Conservation (phyloP, 2,113 vertebrate species). For the Motacilla tschutschensis region DNA sequence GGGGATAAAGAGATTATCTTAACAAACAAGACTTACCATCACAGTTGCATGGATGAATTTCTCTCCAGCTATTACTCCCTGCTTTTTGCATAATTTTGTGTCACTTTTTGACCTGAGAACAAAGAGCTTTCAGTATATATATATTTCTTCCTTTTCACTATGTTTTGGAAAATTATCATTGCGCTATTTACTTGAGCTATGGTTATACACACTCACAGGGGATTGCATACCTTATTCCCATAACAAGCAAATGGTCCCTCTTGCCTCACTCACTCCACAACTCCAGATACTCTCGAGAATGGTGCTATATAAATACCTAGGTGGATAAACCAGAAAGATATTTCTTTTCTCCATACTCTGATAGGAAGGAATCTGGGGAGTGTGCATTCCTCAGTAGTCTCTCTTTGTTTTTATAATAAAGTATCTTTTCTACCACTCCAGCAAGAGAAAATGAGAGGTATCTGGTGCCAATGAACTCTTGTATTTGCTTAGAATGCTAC, state of each 20-base stretch:
- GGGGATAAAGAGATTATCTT: background rate
- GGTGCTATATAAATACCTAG: constrained; percentile 22
- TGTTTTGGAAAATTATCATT: background rate
- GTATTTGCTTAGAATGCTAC: constrained; percentile 31
- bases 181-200: background rate
- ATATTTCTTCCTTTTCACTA: background rate
- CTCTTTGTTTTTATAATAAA: constrained; percentile 19
- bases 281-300: background rate
- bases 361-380: background rate
- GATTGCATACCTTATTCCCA: constrained; percentile 26
- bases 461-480: constrained; percentile 39
- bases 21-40: background rate
- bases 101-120: background rate
- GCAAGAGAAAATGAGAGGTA: background rate
- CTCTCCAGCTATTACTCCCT: background rate
- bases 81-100: background rate
- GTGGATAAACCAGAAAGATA: constrained; percentile 22
- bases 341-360: background rate
- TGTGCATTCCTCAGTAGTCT: background rate
- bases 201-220: background rate
- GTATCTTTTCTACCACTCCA: constrained; percentile 8
- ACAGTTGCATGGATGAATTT: background rate
- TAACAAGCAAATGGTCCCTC: constrained; percentile 14
- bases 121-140: background rate
- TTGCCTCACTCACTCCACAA: background rate